Conservation (phyloP, 2,113 vertebrate species). For the Channa maculata region DNA sequence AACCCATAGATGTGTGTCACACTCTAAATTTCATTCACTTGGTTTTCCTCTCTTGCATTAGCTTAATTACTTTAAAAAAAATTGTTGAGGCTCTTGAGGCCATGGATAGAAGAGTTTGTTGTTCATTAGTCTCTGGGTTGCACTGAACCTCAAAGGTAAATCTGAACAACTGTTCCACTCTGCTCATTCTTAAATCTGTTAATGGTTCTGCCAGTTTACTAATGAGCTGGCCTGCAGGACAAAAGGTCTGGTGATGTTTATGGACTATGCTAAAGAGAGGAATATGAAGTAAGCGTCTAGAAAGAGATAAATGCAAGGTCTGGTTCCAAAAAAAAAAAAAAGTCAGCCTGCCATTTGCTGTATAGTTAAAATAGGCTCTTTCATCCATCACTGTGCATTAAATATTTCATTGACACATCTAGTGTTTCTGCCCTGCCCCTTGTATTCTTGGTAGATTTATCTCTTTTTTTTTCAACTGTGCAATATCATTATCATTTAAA, state of each 20-base stretch:
- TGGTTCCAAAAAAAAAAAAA: conserved; percentile 20
- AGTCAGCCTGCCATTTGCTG: conserved; percentile 27
- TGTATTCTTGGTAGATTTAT: neutral
- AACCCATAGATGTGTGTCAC: neutral
- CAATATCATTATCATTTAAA: neutral
- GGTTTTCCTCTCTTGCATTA: conserved; percentile 24
- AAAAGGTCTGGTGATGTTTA: conserved; percentile 52
- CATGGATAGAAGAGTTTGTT: conserved; percentile 18
- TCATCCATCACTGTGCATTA: conserved; percentile 10
- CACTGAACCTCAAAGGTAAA: conserved; percentile 58
- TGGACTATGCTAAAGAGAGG: conserved; percentile 19
- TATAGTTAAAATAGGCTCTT: conserved; percentile 10
- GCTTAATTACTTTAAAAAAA: conserved; percentile 40
- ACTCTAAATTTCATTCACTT: conserved; percentile 10
- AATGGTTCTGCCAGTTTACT: conserved; percentile 59
- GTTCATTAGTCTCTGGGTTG: conserved; percentile 55
- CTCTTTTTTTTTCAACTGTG: neutral
- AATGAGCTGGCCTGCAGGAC: conserved; percentile 57
- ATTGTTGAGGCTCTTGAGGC: conserved; percentile 27
- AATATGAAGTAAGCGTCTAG: conserved; percentile 26
- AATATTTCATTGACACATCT: neutral
- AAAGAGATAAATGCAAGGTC: conserved; percentile 33
- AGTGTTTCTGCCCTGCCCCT: neutral
- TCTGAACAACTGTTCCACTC: conserved; percentile 47
- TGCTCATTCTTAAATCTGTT: conserved; percentile 44